Conservation (phyloP, 2,797 vertebrate species). For the Platyrinchus mystaceus region DNA sequence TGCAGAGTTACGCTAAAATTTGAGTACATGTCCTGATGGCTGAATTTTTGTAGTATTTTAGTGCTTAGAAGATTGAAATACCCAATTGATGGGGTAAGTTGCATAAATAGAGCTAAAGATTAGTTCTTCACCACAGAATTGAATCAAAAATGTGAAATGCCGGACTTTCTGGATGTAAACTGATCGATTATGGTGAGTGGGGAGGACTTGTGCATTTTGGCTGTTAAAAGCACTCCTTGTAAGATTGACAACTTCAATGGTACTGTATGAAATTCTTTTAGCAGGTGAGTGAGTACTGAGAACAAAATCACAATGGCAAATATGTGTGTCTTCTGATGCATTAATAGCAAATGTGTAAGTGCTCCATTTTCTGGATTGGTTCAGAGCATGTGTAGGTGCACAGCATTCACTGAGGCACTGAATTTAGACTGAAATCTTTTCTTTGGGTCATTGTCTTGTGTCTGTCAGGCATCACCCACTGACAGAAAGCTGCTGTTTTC, state of each 20-base stretch:
- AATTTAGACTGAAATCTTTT: neutral
- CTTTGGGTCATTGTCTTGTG: neutral
- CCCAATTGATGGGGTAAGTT: neutral
- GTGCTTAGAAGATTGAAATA: neutral
- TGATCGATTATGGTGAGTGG: neutral
- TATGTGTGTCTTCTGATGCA: neutral
- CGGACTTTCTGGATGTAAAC: neutral
- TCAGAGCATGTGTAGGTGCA: fast-evolving
- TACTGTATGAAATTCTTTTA: neutral
- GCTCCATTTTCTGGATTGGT: neutral
- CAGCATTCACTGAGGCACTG: neutral
- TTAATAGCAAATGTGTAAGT: neutral
- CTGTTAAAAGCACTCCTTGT: neutral
- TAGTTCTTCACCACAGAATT: neutral
- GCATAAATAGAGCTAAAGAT: neutral
- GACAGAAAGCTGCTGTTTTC: neutral
- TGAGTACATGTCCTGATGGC: neutral
- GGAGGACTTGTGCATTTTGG: neutral
- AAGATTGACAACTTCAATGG: neutral
- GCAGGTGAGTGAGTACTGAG: neutral
- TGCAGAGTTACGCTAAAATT: neutral
- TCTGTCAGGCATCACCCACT: neutral
- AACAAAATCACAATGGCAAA: neutral
- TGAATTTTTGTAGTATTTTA: neutral
- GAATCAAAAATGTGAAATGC: neutral